Evolutionary conservation across 2,888 invertebrate genomes (phyloP).

Genomic region (Hipparchia sbordonii): DNA sequence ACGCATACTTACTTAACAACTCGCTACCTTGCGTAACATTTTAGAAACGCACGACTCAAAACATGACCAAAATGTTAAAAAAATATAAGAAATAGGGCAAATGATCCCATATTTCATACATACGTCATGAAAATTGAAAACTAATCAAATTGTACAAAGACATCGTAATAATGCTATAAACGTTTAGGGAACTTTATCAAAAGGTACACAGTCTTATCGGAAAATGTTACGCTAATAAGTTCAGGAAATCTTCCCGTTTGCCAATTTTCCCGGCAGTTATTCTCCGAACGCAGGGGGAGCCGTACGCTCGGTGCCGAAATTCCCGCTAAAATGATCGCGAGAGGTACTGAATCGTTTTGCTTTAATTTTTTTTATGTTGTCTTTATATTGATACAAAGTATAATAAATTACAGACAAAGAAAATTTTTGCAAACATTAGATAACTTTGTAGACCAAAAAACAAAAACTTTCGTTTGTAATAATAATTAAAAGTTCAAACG

Average conservation of each 20-base stretch:
- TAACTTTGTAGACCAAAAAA: not conserved
- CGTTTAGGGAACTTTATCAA: too few relatives aligned
- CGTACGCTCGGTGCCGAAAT: constrained; percentile 59
- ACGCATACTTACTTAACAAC: too few relatives aligned
- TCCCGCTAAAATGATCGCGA: constrained; percentile 70
- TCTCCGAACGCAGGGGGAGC: constrained; percentile 49
- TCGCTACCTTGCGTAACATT: too few relatives aligned
- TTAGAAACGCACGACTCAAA: too few relatives aligned
- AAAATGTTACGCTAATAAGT: not conserved
- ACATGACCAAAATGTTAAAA: too few relatives aligned
- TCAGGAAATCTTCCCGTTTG: not conserved
- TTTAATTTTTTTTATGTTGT: constrained; percentile 17
- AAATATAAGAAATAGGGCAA: too few relatives aligned
- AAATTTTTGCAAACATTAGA: not conserved
- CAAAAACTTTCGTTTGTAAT: not conserved
- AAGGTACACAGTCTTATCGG: not conserved
- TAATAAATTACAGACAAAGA: not conserved
- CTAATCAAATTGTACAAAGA: too few relatives aligned
- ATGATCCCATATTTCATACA: too few relatives aligned
- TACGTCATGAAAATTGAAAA: too few relatives aligned
- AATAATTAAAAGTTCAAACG: not conserved
- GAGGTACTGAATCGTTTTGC: constrained; percentile 52
- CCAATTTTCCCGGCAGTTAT: constrained; percentile 32
- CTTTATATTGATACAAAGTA: not conserved
- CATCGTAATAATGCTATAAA: too few relatives aligned